Evolutionary conservation across 2,888 invertebrate species (phyloP), one percentile per base, ranked within the genome.

Genomic region (Emmelina monodactyla): DNA sequence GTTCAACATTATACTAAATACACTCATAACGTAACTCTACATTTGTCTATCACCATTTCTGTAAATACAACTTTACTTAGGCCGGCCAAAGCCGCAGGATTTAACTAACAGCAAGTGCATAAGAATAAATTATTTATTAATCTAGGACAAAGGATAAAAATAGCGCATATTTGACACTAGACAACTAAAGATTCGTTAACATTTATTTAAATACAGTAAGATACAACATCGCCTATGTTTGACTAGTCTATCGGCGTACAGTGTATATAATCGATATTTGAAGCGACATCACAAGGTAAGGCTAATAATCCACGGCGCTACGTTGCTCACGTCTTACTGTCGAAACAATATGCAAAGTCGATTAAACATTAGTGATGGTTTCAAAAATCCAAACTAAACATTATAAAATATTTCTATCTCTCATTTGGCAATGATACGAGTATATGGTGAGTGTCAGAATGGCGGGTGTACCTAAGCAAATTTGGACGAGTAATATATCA

Each of bases 201-300:
- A 66, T 62, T 36, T 36, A 29, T 68, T 64, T 62, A 63, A 67
- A 69, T 71, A 73, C 56, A 66, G 63, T 69, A 65, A 65, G 67
- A 64, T 72, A 73, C 64, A 75, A 73, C 69, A 72, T 72, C 62
- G 65, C 62, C 75, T 75, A 73, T 63, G 70, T 67, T 64, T 79
- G 78, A 79, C 78, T 79, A 79, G 76, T 75, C 73, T 76, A 75
- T 64, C 67, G 62, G 72, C 70, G 66, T 64, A 64, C 58, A 60
- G 57, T 53, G 38, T 50, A 29, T 4, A 29, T 4, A 12, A 5
- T 13, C 14, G 12, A 5, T 13, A 5, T 12, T 25, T 7, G 12
- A 19, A 19, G 5, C 5, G 5, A 11, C 29, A 13, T 14, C 29
- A 29, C 12, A 12, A 29, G 29, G 9, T 11, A 29, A 14, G 9